phyloP scores from a whole-genome alignment of 2,113 vertebrate genomes.

The Lethenteron reissneri region DNA sequence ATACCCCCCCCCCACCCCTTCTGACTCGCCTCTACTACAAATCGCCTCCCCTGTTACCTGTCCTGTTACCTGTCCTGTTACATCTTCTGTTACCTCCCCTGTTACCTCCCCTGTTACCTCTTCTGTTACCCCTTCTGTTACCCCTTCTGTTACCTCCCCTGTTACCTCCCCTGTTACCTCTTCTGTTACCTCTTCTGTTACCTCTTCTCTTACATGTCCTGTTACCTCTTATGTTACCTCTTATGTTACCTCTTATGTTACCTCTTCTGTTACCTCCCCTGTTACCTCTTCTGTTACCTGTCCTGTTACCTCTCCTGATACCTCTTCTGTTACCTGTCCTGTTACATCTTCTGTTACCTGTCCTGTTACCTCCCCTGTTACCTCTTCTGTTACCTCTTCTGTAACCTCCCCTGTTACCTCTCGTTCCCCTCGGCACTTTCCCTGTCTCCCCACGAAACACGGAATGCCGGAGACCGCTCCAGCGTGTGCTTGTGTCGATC shows the following conservation, averaged over 20 bases:
- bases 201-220: too few relatives aligned
- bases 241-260: background rate
- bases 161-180: background rate
- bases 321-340: background rate
- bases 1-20: background rate
- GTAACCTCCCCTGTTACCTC: too few relatives aligned
- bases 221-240: background rate
- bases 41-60: background rate
- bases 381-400: too few relatives aligned
- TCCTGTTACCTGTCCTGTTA: background rate
- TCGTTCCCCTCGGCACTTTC: too few relatives aligned
- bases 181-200: background rate
- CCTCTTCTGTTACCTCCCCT: background rate
- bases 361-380: background rate
- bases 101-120: background rate
- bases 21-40: background rate
- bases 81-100: background rate
- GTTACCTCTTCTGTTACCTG: background rate
- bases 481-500: background rate
- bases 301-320: background rate
- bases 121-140: background rate
- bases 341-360: background rate
- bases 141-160: background rate
- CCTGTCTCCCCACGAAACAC: too few relatives aligned
- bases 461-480: background rate